Evolutionary conservation across 2,113 vertebrate genomes (phyloP).

Genomic region (Gadus macrocephalus): DNA sequence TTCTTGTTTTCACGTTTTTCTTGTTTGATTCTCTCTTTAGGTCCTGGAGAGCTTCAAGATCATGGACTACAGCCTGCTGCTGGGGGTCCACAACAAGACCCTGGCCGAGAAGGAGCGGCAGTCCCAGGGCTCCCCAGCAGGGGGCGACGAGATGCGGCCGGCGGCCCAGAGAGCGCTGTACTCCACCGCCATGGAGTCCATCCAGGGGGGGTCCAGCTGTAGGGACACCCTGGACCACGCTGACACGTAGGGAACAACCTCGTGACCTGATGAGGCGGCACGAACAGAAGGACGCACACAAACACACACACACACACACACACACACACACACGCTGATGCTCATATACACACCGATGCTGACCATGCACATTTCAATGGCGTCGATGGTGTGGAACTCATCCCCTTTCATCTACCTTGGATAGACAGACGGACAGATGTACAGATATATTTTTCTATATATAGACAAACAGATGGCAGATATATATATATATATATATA

Average conservation of each 20-base stretch:
- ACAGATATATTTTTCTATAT: too few relatives aligned
- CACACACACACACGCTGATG: too few relatives aligned
- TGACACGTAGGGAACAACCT: slow-evolving; percentile 77
- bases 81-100: slow-evolving; percentile 91
- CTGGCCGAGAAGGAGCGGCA: slow-evolving; percentile 84
- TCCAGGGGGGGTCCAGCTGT: slow-evolving; percentile 87
- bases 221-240: slow-evolving; percentile 88
- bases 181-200: slow-evolving; percentile 97
- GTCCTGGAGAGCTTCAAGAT: slow-evolving; percentile 99
- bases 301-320: too few relatives aligned
- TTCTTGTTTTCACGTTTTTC: too few relatives aligned
- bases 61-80: slow-evolving; percentile 98
- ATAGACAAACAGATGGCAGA: too few relatives aligned
- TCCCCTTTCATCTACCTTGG: too few relatives aligned
- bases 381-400: too few relatives aligned
- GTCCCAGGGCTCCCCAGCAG: slow-evolving; percentile 79
- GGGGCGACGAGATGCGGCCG: slow-evolving; percentile 82
- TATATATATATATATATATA: too few relatives aligned
- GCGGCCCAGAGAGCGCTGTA: slow-evolving; percentile 90
- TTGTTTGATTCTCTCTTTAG: slow-evolving; percentile 53
- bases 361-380: too few relatives aligned
- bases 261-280: too few relatives aligned
- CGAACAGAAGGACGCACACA: too few relatives aligned
- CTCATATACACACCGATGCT: not conserved
- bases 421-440: too few relatives aligned